Evolutionary conservation across 2,113 vertebrate genomes (phyloP).

Genomic region (Anarrhichthys ocellatus): DNA sequence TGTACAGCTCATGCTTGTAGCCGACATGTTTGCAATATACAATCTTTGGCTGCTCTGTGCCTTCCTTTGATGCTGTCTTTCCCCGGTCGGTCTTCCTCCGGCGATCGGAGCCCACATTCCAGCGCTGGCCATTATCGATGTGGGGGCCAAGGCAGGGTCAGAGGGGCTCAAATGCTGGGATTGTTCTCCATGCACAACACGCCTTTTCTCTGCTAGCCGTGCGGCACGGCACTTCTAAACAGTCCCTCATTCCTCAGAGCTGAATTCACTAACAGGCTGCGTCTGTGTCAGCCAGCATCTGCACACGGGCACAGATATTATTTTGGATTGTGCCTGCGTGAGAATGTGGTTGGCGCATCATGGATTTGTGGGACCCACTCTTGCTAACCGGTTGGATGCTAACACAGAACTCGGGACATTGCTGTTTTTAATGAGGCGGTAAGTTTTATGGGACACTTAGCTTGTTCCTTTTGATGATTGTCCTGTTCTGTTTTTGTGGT

Average conservation of each 20-base stretch:
- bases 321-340: slow-evolving; percentile 38
- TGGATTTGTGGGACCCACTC: slow-evolving; percentile 14
- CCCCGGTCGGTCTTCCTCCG: slow-evolving; percentile 75
- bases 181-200: slow-evolving; percentile 95
- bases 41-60: slow-evolving; percentile 39
- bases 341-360: background rate
- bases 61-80: slow-evolving; percentile 58
- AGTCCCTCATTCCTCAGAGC: slow-evolving; percentile 67
- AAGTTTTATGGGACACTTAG: slow-evolving; percentile 72
- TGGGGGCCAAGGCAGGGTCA: slow-evolving; percentile 93
- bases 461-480: background rate
- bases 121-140: slow-evolving; percentile 92
- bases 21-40: slow-evolving; percentile 19
- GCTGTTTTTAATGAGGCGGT: slow-evolving; percentile 85
- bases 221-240: slow-evolving; percentile 58
- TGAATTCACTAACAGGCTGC: slow-evolving; percentile 44
- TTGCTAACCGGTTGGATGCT: slow-evolving; percentile 17
- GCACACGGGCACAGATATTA: slow-evolving; percentile 33
- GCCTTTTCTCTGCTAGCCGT: slow-evolving; percentile 87
- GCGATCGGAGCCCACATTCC: slow-evolving; percentile 89
- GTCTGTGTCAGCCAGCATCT: slow-evolving; percentile 45
- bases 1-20: slow-evolving; percentile 26
- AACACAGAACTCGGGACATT: background rate
- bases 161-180: slow-evolving; percentile 90
- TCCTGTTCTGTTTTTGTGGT: slow-evolving; percentile 18